Conservation (phyloP, 1,140 invertebrate genomes). For the Bombus cullumanus region DNA sequence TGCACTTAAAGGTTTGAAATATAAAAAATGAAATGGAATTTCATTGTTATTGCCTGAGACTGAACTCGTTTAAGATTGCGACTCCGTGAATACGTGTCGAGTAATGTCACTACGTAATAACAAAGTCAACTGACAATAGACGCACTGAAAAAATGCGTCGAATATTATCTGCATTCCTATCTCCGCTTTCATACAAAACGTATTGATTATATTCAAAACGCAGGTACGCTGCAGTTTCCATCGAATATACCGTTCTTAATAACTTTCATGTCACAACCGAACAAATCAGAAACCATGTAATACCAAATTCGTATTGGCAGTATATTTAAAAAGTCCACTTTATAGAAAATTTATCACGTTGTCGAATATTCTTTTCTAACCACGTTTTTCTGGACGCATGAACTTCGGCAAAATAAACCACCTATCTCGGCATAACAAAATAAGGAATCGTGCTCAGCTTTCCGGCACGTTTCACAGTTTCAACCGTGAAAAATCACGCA, state of each 20-base stretch:
- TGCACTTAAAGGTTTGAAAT: background rate
- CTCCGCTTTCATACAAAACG: background rate
- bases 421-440: background rate
- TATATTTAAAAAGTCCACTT: background rate
- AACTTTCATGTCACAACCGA: background rate
- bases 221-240: background rate
- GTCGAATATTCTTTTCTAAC: too few relatives aligned
- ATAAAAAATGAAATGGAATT: background rate
- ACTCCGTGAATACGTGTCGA: background rate
- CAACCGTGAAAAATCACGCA: background rate
- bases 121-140: background rate
- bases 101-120: background rate
- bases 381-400: background rate
- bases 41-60: background rate
- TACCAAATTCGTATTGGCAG: background rate
- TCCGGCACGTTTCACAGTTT: too few relatives aligned
- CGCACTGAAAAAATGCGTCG: background rate
- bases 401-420: background rate
- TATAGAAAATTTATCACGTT: too few relatives aligned
- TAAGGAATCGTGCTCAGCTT: background rate
- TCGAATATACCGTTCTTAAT: background rate
- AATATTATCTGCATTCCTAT: background rate
- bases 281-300: background rate
- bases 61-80: background rate
- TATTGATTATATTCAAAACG: background rate